A percentile compares a stretch with the other conserved stretches of the same genome.
Conservation (phyloP, 1,140 invertebrate species). For the Prorops nasuta region DNA sequence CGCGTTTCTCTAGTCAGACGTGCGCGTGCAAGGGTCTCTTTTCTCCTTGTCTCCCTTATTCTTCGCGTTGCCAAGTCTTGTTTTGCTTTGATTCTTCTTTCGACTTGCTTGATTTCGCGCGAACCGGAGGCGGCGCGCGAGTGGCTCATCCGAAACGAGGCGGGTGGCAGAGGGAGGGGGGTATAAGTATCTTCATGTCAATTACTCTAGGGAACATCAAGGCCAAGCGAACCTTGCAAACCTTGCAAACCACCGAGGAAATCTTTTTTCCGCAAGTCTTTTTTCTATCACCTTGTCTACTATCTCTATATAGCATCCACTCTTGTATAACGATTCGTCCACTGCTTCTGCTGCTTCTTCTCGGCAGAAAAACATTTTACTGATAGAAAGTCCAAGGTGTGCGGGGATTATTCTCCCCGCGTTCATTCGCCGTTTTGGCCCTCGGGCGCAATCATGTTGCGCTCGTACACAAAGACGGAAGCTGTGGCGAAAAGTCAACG, state of each 20-base stretch:
- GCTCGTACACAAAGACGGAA: no score
- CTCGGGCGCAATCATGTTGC: no score
- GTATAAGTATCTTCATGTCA: conserved; percentile 64
- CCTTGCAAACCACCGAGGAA: conserved; percentile 21
- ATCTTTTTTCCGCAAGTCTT: conserved; percentile 29
- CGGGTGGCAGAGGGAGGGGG: conserved; percentile 4
- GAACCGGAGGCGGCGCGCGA: no score
- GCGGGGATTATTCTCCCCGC: neutral
- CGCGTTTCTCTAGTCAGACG: no score
- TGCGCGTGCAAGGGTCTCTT: no score
- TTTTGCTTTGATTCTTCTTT: no score
- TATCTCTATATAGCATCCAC: conserved; percentile 25
- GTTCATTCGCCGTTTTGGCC: no score
- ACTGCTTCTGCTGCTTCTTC: conserved; percentile 30
- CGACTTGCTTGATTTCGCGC: no score
- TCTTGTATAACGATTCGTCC: conserved; percentile 31
- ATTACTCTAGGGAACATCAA: conserved; percentile 68
- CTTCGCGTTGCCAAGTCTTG: no score
- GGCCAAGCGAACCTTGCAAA: conserved; percentile 10
- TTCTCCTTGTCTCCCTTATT: no score
- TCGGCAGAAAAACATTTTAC: conserved; percentile 10
- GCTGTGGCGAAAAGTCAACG: conserved; percentile 8
- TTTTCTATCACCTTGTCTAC: conserved; percentile 28
- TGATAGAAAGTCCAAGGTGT: neutral
- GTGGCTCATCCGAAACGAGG: no score